Conservation (phyloP, 2,888 invertebrate species). For the Lacanobia oleracea region DNA sequence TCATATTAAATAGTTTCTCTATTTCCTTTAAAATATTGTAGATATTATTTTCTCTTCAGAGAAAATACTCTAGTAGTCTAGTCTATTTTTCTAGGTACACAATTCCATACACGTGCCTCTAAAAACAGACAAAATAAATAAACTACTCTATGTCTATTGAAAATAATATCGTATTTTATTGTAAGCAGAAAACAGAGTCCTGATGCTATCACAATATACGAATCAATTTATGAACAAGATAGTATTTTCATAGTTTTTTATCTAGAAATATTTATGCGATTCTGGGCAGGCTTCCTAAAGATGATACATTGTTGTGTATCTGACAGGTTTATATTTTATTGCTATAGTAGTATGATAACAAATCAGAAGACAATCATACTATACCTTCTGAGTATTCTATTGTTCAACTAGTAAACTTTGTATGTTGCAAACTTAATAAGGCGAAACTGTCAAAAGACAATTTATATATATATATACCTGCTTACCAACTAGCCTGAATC, state of each 20-base stretch:
- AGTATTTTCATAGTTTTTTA: background rate
- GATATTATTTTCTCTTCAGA: background rate
- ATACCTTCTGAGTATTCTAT: too few relatives aligned
- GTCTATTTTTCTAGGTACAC: conserved; percentile 1
- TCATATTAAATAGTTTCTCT: background rate
- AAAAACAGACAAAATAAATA: conserved; percentile 14
- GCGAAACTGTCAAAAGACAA: too few relatives aligned
- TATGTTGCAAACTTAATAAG: too few relatives aligned
- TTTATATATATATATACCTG: too few relatives aligned
- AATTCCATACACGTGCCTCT: conserved; percentile 6
- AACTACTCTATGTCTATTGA: background rate
- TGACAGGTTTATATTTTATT: background rate
- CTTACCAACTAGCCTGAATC: too few relatives aligned
- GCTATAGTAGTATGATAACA: background rate
- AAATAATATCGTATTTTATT: background rate
- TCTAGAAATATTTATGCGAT: conserved; percentile 10
- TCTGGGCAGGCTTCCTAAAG: background rate
- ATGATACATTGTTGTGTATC: conserved; percentile 24
- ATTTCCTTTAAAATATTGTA: background rate
- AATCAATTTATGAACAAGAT: conserved; percentile 6
- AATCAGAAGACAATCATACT: too few relatives aligned
- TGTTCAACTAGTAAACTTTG: too few relatives aligned
- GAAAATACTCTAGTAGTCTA: background rate
- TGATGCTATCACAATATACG: conserved; percentile 3
- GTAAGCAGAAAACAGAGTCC: background rate